Conservation (phyloP, 2,888 invertebrate species). For the Marronus borbonicus region DNA sequence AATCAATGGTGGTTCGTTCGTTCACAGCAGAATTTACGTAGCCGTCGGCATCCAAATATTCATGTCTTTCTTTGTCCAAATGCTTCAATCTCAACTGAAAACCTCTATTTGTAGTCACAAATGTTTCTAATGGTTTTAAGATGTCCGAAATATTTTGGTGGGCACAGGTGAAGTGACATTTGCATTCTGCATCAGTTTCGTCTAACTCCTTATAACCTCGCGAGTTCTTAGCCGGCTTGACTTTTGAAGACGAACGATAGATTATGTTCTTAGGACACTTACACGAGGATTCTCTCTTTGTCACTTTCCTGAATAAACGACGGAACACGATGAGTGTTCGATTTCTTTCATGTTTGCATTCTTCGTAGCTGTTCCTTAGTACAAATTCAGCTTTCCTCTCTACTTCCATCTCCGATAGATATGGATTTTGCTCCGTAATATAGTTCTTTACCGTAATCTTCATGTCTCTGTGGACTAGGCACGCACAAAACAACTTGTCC, state of each 20-base stretch:
- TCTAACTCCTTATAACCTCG: background rate
- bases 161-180: background rate
- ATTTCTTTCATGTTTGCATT: slow-evolving; percentile 6
- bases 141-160: background rate
- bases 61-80: slow-evolving; percentile 20
- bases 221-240: background rate
- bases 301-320: slow-evolving; percentile 4
- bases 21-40: background rate
- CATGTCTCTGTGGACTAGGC: slow-evolving; percentile 22
- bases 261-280: background rate
- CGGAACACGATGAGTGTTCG: background rate
- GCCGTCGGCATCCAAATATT: background rate
- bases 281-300: slow-evolving; percentile 6
- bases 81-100: slow-evolving; percentile 33
- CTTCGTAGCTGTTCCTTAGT: slow-evolving; percentile 3
- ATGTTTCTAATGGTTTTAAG: slow-evolving; percentile 22
- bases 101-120: slow-evolving; percentile 33
- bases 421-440: slow-evolving; percentile 11
- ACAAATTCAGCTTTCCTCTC: slow-evolving; percentile 7
- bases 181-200: background rate
- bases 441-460: slow-evolving; percentile 8
- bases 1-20: background rate
- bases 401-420: slow-evolving; percentile 5
- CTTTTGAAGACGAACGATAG: background rate
- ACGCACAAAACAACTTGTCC: slow-evolving; percentile 27